phyloP scores from a whole-genome alignment of 1,140 invertebrate species.

The Drosophila nigrodunni region DNA sequence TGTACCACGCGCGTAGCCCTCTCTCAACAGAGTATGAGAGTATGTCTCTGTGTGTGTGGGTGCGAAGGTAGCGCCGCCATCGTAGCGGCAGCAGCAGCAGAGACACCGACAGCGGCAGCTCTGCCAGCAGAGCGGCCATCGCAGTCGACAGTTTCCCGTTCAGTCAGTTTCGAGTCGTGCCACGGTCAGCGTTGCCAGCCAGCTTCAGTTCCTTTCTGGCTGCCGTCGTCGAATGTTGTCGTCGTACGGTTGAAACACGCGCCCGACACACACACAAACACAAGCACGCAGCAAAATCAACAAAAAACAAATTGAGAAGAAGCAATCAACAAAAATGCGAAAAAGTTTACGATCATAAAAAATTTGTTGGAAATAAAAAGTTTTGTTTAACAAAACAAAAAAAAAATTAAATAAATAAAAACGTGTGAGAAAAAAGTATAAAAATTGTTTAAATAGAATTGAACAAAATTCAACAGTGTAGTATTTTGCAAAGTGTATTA shows the following conservation, averaged over 20 bases:
- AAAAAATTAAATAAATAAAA: constrained; percentile 2
- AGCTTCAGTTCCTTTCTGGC: constrained; percentile 83
- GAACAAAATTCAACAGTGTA: constrained; percentile 29
- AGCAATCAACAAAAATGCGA: constrained; percentile 30
- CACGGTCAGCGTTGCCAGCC: constrained; percentile 60
- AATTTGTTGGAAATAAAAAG: constrained; percentile 12
- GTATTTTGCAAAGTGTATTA: constrained; percentile 36
- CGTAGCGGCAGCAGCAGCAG: constrained; percentile 33
- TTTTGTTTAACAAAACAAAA: constrained; percentile 11
- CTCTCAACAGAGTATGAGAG: not conserved
- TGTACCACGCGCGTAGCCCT: constrained; percentile 53
- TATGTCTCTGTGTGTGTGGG: constrained; percentile 55
- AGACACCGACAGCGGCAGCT: constrained; percentile 30
- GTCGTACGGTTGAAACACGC: constrained; percentile 70
- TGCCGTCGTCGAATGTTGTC: constrained; percentile 84
- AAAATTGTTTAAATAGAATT: constrained; percentile 4
- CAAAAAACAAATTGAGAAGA: constrained; percentile 26
- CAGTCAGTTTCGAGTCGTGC: constrained; percentile 72
- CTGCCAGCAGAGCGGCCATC: constrained; percentile 37
- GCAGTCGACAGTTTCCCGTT: constrained; percentile 62
- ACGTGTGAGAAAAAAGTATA: not conserved
- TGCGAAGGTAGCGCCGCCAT: constrained; percentile 56
- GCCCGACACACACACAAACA: constrained; percentile 37
- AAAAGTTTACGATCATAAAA: constrained; percentile 30
- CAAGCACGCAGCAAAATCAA: constrained; percentile 17